Evolutionary conservation across 2,888 invertebrate genomes (phyloP).

Genomic region (Sphinx pinastri): DNA sequence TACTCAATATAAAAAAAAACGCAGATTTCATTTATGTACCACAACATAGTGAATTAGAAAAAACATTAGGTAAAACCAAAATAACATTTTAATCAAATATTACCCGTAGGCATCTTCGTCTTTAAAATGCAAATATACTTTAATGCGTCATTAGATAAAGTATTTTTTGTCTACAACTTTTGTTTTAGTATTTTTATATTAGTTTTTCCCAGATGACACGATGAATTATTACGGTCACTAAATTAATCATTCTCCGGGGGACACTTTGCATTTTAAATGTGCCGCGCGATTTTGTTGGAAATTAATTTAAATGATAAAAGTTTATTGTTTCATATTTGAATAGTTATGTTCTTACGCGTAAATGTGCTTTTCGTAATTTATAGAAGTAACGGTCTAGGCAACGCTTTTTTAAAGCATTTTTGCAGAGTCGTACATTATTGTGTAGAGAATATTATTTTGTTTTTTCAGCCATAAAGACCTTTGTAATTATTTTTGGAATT

Average conservation of each 20-base stretch:
- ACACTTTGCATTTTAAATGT: constrained; percentile 26
- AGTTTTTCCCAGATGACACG: constrained; percentile 52
- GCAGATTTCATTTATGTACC: too few relatives aligned
- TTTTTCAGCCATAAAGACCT: too few relatives aligned
- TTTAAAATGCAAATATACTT: background rate
- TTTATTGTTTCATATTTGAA: constrained; percentile 9
- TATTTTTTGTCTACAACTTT: background rate
- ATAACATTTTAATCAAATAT: too few relatives aligned
- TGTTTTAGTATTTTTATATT: constrained; percentile 37
- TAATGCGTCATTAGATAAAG: background rate
- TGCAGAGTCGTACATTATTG: too few relatives aligned
- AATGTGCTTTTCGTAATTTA: background rate
- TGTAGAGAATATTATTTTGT: too few relatives aligned
- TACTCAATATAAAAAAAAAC: too few relatives aligned
- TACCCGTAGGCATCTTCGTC: background rate
- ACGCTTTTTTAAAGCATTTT: background rate
- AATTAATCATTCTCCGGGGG: constrained; percentile 55
- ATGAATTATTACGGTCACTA: constrained; percentile 59
- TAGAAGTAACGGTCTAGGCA: background rate
- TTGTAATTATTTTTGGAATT: too few relatives aligned
- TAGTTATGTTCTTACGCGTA: background rate
- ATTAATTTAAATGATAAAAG: constrained; percentile 15
- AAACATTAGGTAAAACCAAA: too few relatives aligned
- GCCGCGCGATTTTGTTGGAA: constrained; percentile 21
- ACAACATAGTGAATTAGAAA: too few relatives aligned